Base-by-base conservation (phyloP, 1,140 invertebrate species). In the Macrostomum lignano region DNA sequence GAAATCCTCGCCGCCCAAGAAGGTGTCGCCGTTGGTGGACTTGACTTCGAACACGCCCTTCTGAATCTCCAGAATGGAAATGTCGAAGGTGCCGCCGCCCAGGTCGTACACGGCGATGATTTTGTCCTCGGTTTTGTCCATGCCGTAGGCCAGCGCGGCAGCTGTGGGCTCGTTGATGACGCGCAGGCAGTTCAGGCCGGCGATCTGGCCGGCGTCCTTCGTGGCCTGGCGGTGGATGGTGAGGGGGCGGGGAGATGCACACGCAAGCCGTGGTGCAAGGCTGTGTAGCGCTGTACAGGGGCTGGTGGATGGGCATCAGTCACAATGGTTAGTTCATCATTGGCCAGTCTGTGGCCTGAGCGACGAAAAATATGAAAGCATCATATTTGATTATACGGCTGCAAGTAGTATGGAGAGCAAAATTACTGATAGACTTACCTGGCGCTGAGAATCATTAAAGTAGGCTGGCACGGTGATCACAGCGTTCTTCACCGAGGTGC, bases 101-200 rank as follows among this genome's bases (percentile, higher is more conserved):
- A 93, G 65, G 65, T 93, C 84, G 55, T 86, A 93, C 42, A 67
- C 31, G 17, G 31, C 36, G 34, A 22, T 36, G 1, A 38, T 25
- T 17, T 26, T 34, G 11, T 34, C 31, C 11, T 40, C 38, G 24
- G 25, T 37, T 32, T 36, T 31, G n/a, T 84, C 79, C 66, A 4
- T 67, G 47, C 88, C 88, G 61, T 94, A 94, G 23, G 86, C 84
- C 14, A 94, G 61, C 34, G 84, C 84, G 37, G 84, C 84, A 30
- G 84, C 84, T 6, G 84, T 93, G 2, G 84, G 84, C 54, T 93
- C 84, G 55, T 93, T 93, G 43, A 94, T 88, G 3, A 94, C 81
- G 52, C 84, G 63, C 17, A 91, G 56, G 9, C 93, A 84, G 55
- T 91, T 88, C 21, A 94, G 57, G 21, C 86, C 86, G 35, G 86